These are phyloP conservation scores for Drosophila sp. DNA, from an alignment of 1,140 invertebrate species.

Conservation along the genomic window DNA sequence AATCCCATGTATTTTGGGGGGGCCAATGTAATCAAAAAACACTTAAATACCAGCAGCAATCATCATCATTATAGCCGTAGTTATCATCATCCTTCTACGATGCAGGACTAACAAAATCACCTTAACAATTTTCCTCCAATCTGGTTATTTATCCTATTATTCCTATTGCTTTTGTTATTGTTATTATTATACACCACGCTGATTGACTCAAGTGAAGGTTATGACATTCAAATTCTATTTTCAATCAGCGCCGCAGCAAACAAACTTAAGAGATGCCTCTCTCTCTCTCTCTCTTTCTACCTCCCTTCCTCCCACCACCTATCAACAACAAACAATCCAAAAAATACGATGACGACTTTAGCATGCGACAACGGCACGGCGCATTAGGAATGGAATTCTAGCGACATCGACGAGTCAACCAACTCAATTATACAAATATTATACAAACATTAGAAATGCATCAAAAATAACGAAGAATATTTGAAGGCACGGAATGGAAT, in stretches of 20 bases:
- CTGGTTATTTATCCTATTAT: constrained; percentile 19
- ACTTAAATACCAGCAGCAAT: constrained; percentile 55
- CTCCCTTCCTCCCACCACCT: constrained; percentile 1
- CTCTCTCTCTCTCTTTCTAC: constrained; percentile 23
- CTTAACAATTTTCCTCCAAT: neutral
- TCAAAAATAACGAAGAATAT: constrained; percentile 78
- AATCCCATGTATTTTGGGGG: constrained; percentile 2
- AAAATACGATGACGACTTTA: constrained; percentile 47
- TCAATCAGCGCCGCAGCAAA: constrained; percentile 59
- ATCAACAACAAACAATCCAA: neutral
- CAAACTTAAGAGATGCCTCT: constrained; percentile 55
- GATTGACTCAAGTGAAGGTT: constrained; percentile 72
- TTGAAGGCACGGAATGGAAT: constrained; percentile 54
- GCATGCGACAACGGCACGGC: constrained; percentile 25
- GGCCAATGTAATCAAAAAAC: constrained; percentile 68
- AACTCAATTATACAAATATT: constrained; percentile 80
- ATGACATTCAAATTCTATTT: constrained; percentile 79
- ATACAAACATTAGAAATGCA: constrained; percentile 79
- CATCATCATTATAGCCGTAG: constrained; percentile 1
- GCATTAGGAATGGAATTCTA: constrained; percentile 33
- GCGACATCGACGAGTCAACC: constrained; percentile 66
- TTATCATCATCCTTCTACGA: neutral
- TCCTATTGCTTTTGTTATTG: constrained; percentile 28
- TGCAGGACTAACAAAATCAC: neutral
- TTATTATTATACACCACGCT: constrained; percentile 31